These are phyloP conservation scores for Ceraclea dissimilis DNA, from an alignment of 2,888 invertebrate genomes.

Conservation along the genomic window DNA sequence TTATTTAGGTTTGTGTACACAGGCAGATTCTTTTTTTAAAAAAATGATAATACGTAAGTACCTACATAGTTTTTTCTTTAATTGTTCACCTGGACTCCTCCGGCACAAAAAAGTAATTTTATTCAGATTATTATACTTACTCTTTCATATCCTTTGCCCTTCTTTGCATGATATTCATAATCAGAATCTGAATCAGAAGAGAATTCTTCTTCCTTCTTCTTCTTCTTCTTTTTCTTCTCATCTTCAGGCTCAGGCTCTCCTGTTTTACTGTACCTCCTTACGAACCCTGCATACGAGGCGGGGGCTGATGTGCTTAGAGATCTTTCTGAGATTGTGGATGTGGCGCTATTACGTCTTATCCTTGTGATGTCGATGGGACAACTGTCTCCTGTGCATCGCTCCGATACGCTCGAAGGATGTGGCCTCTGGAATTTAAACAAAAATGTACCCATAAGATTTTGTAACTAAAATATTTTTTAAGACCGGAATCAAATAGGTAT, in stretches of 20 bases:
- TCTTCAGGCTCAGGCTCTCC: conserved; percentile 9
- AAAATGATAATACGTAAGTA: too few species aligned
- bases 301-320: conserved; percentile 11
- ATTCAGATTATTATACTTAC: too few species aligned
- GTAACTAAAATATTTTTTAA: too few species aligned
- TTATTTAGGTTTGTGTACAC: too few species aligned
- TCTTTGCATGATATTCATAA: conserved; percentile 34
- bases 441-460: conserved; percentile 3
- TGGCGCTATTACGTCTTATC: conserved; percentile 9
- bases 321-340: not conserved
- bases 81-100: too few species aligned
- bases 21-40: too few species aligned
- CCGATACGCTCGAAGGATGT: conserved; percentile 6
- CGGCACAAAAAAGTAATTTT: too few species aligned
- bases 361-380: conserved; percentile 21
- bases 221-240: conserved; percentile 36
- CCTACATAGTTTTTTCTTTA: too few species aligned
- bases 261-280: conserved; percentile 16
- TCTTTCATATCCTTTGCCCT: conserved; percentile 39
- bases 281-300: conserved; percentile 1
- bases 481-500: too few species aligned
- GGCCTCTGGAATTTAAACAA: conserved; percentile 12
- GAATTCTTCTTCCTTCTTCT: conserved; percentile 40
- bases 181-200: conserved; percentile 54
- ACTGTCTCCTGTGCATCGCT: conserved; percentile 19